phyloP scores from a whole-genome alignment of 2,113 vertebrate genomes.

The Chlorodrepanis virens region DNA sequence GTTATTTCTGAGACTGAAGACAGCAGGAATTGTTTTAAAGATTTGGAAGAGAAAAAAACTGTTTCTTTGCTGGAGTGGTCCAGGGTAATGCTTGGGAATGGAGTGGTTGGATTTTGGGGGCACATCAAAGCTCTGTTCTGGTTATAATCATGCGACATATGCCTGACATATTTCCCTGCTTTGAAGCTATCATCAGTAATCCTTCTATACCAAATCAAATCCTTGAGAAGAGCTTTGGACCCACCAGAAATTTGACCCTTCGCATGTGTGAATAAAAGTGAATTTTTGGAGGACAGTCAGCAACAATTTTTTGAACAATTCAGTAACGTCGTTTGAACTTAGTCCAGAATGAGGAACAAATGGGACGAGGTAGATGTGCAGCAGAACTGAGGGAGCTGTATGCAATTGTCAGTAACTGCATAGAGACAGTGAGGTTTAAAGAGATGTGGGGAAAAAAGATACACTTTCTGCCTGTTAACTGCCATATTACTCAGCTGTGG shows the following conservation, averaged over 20 bases:
- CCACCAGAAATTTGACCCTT: background rate
- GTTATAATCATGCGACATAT: background rate
- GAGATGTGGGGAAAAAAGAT: background rate
- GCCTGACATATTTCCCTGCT: background rate
- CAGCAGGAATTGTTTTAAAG: background rate
- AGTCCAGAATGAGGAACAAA: background rate
- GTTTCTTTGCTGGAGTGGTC: background rate
- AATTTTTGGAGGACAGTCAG: background rate
- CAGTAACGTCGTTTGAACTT: background rate
- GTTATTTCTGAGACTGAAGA: background rate
- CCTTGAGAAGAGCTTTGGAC: background rate
- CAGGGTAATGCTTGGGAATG: background rate
- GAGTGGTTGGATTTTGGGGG: background rate
- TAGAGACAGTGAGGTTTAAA: background rate
- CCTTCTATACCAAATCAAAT: background rate
- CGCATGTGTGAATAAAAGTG: background rate
- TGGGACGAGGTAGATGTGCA: fast-evolving
- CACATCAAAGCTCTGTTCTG: background rate
- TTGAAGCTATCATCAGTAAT: background rate
- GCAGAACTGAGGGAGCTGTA: background rate
- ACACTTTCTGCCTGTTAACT: background rate
- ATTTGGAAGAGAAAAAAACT: background rate
- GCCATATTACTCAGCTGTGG: background rate
- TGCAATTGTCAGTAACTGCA: background rate
- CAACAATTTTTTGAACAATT: background rate